phyloP scores from a whole-genome alignment of 1,140 invertebrate species.

The Leptinotarsa defecta region DNA sequence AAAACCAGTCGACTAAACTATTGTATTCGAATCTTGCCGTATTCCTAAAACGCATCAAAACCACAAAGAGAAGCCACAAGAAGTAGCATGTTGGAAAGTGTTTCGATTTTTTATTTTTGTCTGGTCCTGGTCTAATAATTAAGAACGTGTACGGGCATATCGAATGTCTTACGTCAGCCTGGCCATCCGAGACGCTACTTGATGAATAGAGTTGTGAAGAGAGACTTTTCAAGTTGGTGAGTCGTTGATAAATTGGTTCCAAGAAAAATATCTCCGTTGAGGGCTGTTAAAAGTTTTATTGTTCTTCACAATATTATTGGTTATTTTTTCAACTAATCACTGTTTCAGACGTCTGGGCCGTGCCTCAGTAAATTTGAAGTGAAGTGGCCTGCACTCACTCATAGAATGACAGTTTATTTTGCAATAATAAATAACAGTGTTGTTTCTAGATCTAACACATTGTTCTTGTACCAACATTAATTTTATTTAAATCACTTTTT shows the following conservation, averaged over 20 bases:
- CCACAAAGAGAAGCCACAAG: not conserved
- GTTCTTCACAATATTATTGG: not conserved
- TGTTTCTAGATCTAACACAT: too few species aligned
- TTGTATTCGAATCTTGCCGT: not conserved
- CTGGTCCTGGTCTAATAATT: conserved; percentile 8
- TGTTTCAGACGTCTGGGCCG: not conserved
- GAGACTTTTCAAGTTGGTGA: not conserved
- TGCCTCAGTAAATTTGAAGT: too few species aligned
- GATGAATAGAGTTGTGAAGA: conserved; percentile 3
- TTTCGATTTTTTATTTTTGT: not conserved
- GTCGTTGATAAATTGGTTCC: conserved; percentile 6
- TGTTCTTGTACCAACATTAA: too few species aligned
- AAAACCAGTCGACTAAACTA: not conserved
- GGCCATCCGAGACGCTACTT: not conserved
- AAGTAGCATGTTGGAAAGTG: not conserved
- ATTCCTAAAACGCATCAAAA: not conserved
- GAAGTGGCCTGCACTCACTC: too few species aligned
- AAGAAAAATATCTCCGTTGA: not conserved
- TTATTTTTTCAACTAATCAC: not conserved
- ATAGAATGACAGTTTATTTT: too few species aligned
- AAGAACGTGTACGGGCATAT: conserved; percentile 7
- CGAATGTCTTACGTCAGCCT: conserved; percentile 1
- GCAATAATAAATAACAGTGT: too few species aligned
- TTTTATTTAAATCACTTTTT: too few species aligned
- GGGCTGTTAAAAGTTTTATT: not conserved